These are phyloP conservation scores for Hesperophylax magnus DNA, from an alignment of 1,140 invertebrate species.

Conservation along the genomic window DNA sequence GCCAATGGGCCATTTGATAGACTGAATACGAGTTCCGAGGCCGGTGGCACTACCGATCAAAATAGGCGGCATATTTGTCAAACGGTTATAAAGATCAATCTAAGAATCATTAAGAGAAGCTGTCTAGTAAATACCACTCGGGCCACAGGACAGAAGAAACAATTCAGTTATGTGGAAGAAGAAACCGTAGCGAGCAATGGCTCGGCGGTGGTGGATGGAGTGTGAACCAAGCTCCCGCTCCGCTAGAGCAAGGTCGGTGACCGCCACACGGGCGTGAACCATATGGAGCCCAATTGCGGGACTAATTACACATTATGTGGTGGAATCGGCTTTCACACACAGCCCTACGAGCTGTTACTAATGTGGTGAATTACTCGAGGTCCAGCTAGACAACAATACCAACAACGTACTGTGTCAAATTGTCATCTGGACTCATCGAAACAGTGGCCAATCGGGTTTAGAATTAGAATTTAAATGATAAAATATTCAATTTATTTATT, in stretches of 20 bases:
- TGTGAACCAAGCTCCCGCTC: neutral
- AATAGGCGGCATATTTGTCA: neutral
- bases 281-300: constrained; percentile 25
- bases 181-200: neutral
- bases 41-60: neutral
- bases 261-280: constrained; percentile 20
- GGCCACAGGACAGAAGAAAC: neutral
- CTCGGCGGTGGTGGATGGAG: neutral
- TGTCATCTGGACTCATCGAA: too few relatives aligned
- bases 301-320: constrained; percentile 14
- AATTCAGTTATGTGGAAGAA: neutral
- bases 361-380: neutral
- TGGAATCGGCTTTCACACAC: constrained; percentile 12
- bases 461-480: too few relatives aligned
- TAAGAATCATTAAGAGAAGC: neutral
- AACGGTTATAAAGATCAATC: neutral
- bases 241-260: constrained; percentile 34
- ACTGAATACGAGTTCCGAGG: neutral
- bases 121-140: neutral
- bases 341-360: neutral
- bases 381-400: neutral
- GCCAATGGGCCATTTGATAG: neutral
- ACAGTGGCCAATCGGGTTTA: too few relatives aligned
- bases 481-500: too few relatives aligned
- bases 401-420: too few relatives aligned